Evolutionary conservation across 2,888 invertebrate species (phyloP).

Genomic region (Ophraella communa): DNA sequence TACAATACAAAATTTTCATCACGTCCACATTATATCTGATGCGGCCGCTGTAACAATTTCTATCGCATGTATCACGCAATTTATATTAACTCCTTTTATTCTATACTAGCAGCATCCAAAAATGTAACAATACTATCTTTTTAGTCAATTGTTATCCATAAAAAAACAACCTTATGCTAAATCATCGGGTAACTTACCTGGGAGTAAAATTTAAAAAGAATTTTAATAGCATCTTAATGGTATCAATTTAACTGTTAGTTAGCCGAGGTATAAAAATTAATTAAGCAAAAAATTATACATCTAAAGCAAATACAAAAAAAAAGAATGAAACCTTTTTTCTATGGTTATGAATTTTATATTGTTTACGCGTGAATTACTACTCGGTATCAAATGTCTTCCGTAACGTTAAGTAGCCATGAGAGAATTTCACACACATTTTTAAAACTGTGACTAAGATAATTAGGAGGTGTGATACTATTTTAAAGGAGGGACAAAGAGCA

Average conservation of each 20-base stretch:
- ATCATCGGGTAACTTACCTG: slow-evolving; percentile 31
- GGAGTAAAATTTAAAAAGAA: slow-evolving; percentile 37
- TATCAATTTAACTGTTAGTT: slow-evolving; percentile 36
- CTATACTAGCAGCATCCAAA: slow-evolving; percentile 47
- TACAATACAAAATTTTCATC: slow-evolving; percentile 59
- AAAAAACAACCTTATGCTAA: slow-evolving; percentile 36
- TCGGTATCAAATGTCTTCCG: slow-evolving; percentile 1
- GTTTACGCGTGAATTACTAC: slow-evolving; percentile 2
- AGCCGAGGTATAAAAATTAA: slow-evolving; percentile 39
- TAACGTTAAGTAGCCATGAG: background rate
- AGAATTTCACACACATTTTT: background rate
- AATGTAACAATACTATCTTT: slow-evolving; percentile 47
- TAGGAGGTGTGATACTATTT: background rate
- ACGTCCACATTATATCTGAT: slow-evolving; percentile 58
- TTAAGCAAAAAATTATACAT: slow-evolving; percentile 42
- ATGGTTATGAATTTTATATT: slow-evolving; percentile 9
- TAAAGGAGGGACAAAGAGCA: too few species aligned
- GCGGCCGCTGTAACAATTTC: slow-evolving; percentile 49
- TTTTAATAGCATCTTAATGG: slow-evolving; percentile 35
- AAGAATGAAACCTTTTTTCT: slow-evolving; percentile 4
- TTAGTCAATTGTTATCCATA: slow-evolving; percentile 26
- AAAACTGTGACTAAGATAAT: background rate
- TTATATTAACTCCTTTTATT: slow-evolving; percentile 40
- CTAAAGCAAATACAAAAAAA: slow-evolving; percentile 35
- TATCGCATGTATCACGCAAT: slow-evolving; percentile 53